Evolutionary conservation across 2,113 vertebrate genomes (phyloP).

Genomic region (Pelvicachromis taeniatus): DNA sequence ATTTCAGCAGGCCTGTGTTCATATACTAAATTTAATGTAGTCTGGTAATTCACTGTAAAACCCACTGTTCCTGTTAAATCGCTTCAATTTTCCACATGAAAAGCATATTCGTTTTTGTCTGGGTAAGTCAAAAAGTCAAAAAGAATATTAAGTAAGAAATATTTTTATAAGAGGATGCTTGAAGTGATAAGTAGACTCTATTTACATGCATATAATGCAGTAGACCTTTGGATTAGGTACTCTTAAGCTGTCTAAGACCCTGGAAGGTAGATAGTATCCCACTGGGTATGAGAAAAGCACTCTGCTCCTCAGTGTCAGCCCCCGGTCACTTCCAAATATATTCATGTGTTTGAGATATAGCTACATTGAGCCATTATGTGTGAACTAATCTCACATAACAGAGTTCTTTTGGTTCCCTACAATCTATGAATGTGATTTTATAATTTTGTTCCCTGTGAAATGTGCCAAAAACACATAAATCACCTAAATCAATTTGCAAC

Average conservation of each 20-base stretch:
- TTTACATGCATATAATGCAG: slow-evolving; percentile 8
- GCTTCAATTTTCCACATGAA: background rate
- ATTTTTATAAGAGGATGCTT: background rate
- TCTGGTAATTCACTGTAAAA: background rate
- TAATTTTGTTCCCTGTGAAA: slow-evolving; percentile 19
- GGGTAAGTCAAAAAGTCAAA: background rate
- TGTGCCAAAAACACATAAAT: slow-evolving; percentile 30
- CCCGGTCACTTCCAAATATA: slow-evolving; percentile 28
- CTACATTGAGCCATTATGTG: background rate
- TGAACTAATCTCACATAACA: slow-evolving; percentile 4
- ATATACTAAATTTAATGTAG: background rate
- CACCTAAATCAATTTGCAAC: slow-evolving; percentile 29
- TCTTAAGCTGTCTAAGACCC: slow-evolving; percentile 6
- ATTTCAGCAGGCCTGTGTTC: background rate
- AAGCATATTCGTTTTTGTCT: background rate
- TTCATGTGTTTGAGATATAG: slow-evolving; percentile 8
- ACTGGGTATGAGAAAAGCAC: slow-evolving; percentile 3
- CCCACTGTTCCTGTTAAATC: background rate
- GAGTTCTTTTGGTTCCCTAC: background rate
- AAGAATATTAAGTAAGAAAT: background rate
- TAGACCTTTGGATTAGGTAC: background rate
- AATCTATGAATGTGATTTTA: slow-evolving; percentile 18
- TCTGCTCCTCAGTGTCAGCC: background rate
- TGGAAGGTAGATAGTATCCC: slow-evolving; percentile 19
- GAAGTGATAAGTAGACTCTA: background rate